Conservation (phyloP, 2,113 vertebrate species). For the Corvus hawaiiensis region DNA sequence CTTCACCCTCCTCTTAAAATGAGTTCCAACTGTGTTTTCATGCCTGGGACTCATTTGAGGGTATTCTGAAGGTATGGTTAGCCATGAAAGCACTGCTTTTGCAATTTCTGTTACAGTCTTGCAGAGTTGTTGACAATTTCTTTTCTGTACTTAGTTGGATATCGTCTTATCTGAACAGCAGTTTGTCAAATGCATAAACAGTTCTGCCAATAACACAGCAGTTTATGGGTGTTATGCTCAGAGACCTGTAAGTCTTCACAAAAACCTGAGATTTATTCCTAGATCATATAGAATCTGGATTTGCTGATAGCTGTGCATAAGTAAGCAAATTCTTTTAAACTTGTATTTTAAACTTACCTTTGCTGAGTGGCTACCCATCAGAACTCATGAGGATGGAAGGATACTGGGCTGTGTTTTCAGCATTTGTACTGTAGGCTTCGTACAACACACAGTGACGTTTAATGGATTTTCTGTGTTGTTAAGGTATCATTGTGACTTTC, state of each 20-base stretch:
- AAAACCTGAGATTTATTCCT: neutral
- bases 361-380: neutral
- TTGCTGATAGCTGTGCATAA: neutral
- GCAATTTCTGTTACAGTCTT: neutral
- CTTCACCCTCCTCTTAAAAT: slow-evolving; percentile 18
- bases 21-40: slow-evolving; percentile 34
- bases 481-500: neutral
- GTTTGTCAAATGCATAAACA: slow-evolving; percentile 1
- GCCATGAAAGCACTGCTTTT: neutral
- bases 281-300: neutral
- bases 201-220: neutral
- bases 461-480: neutral
- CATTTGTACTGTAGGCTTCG: neutral
- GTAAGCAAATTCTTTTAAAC: neutral
- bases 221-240: neutral
- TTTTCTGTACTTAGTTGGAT: neutral
- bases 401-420: neutral
- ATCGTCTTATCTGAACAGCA: slow-evolving; percentile 26
- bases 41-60: slow-evolving; percentile 38
- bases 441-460: neutral
- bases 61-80: neutral
- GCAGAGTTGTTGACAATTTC: slow-evolving; percentile 20
- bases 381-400: neutral
- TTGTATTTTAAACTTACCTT: neutral
- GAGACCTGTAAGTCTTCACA: neutral